Base-by-base conservation (phyloP, 1,140 invertebrate species). In the Solenopsis fugax region DNA sequence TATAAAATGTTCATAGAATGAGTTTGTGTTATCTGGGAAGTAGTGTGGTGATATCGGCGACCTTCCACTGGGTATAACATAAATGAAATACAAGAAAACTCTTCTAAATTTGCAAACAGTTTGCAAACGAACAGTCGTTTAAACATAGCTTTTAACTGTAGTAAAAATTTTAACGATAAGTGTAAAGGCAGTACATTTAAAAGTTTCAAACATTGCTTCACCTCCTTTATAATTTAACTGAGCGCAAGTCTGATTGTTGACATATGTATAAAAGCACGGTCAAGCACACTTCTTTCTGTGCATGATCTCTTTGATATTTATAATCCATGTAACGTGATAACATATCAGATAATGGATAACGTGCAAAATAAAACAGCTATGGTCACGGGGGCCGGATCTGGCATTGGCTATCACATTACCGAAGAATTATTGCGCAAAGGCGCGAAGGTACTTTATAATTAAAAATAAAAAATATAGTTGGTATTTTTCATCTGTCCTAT, bases 361-460 rank as follows among this genome's bases (percentile, higher is more conserved):
- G 93, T 92, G 81, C 92, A 84, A 92, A 93, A 86, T 54, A 96
- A 96, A 88, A 94, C 92, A 82, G 95, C 93, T 4, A 93, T 96
- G 21, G 92, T 96, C 16, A 95, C 95, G 16, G 95, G 95, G 0
- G 94, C 93, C 34, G 94, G 94, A 21, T 93, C 92, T 56, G 95
- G 94, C 48, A 94, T 96, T 16, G 95, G 95, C 0, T 87, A 95
- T 29, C 93, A 93, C 72, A 94, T 94, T 58, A 91, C 91, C 71
- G 93, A 93, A 72, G 94, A 95, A 86, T 88, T 96, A 16, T 85
- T 96, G 29, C 82, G 92, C 5, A 93, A 95, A 56, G 94, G 94
- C 12, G 94, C 92, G 41, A 93, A 92, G 94, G 89, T 88, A 50
- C 24, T 52, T 72, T 52, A 37, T 16, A 73, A n/a, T 37, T 73